A percentile compares a stretch with the other conserved stretches of the same genome.
phyloP scores from a whole-genome alignment of 1,140 invertebrate species.

The Bombus confusus region DNA sequence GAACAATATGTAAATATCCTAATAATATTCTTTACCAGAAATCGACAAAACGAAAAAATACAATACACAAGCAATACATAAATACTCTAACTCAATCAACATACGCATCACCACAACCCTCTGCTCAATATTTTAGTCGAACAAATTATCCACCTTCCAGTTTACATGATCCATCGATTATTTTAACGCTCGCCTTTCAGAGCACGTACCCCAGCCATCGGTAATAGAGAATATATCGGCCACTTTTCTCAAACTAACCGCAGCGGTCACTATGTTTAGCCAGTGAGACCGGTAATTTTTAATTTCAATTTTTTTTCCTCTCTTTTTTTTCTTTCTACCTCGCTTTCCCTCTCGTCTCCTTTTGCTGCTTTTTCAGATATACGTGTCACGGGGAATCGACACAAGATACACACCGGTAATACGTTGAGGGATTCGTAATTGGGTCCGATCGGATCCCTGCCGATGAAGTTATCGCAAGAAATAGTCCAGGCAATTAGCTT shows the following conservation, averaged over 20 bases:
- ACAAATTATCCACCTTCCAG: not conserved
- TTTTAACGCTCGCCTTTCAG: slow-evolving; percentile 19
- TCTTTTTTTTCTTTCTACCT: not conserved
- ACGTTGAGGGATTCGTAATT: slow-evolving; percentile 25
- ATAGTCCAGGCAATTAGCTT: slow-evolving; percentile 22
- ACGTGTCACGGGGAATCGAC: not conserved
- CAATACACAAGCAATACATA: not conserved
- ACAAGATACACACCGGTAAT: not conserved
- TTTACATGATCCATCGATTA: slow-evolving; percentile 26
- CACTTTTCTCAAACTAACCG: slow-evolving; percentile 11
- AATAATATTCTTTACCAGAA: no score
- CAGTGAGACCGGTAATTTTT: slow-evolving; percentile 22
- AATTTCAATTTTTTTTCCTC: not conserved
- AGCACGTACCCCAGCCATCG: no score
- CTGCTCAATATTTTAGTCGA: not conserved
- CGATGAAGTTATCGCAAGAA: slow-evolving; percentile 42
- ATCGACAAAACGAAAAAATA: no score
- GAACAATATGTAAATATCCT: no score
- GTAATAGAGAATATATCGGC: slow-evolving; percentile 23
- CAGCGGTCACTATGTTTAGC: not conserved
- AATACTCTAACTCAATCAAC: not conserved
- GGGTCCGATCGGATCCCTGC: slow-evolving; percentile 19
- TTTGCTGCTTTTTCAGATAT: not conserved
- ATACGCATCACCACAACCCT: not conserved
- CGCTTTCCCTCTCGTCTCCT: not conserved